Conservation (phyloP, 2,113 vertebrate genomes). For the Nerophis lumbriciformis region DNA sequence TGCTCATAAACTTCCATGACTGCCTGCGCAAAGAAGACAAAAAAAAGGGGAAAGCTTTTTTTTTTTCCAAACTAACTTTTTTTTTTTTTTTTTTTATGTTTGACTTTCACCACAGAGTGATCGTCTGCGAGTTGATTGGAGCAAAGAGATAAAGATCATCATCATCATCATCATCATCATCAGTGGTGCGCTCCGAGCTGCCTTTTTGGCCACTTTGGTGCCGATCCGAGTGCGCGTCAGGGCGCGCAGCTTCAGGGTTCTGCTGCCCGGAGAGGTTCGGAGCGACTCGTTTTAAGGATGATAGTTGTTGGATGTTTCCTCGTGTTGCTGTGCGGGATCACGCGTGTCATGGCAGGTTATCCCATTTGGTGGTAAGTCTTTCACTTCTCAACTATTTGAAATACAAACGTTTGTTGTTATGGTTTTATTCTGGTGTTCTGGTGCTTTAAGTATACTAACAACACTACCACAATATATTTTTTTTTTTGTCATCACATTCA, state of each 20-base stretch:
- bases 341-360: slow-evolving; percentile 82
- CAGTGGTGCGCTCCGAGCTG: not conserved
- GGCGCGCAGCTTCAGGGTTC: slow-evolving; percentile 60
- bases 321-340: slow-evolving; percentile 79
- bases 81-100: slow-evolving; percentile 39
- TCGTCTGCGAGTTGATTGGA: slow-evolving; percentile 48
- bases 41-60: slow-evolving; percentile 52
- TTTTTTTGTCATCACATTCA: too few relatives aligned
- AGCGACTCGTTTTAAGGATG: slow-evolving; percentile 78
- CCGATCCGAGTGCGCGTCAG: slow-evolving; percentile 49
- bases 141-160: slow-evolving; percentile 33
- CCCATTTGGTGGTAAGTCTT: slow-evolving; percentile 91
- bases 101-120: slow-evolving; percentile 64
- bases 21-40: slow-evolving; percentile 62
- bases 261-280: slow-evolving; percentile 64
- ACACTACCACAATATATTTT: too few relatives aligned
- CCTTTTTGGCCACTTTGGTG: slow-evolving; percentile 23
- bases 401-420: too few relatives aligned
- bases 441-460: too few relatives aligned
- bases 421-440: too few relatives aligned
- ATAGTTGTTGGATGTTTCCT: slow-evolving; percentile 83
- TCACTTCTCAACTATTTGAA: slow-evolving; percentile 4
- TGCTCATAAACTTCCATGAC: slow-evolving; percentile 81
- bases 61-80: slow-evolving; percentile 6
- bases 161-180: not conserved